Percentiles rank a stretch among this genome's conserved stretches.
Conservation (phyloP, 1,140 invertebrate species). For the Penaeus japonicus region DNA sequence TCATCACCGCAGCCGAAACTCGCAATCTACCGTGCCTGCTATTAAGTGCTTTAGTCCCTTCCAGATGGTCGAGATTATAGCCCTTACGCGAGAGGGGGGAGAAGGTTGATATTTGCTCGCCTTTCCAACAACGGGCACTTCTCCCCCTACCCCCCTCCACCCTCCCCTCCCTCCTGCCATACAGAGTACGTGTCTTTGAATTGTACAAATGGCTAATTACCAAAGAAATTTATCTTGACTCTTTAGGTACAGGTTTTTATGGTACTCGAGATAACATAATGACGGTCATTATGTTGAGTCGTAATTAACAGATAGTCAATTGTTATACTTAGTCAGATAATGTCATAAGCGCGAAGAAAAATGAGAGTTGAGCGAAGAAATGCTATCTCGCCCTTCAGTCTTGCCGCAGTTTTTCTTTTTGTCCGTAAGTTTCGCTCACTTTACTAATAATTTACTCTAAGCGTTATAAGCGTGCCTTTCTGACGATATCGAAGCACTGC, state of each 20-base stretch:
- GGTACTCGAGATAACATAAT: slow-evolving; percentile 35
- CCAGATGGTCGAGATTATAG: too few species aligned
- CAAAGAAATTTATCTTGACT: slow-evolving; percentile 36
- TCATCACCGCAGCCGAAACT: slow-evolving; percentile 13
- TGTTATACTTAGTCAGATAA: not conserved
- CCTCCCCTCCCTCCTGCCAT: not conserved
- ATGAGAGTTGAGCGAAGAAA: too few species aligned
- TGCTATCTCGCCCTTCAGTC: too few species aligned
- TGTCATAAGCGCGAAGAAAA: too few species aligned
- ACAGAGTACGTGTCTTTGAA: slow-evolving; percentile 46
- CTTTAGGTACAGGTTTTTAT: slow-evolving; percentile 37
- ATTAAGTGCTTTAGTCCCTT: not conserved
- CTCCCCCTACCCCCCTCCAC: not conserved
- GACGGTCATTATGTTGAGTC: slow-evolving; percentile 40
- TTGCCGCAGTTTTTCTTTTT: too few species aligned
- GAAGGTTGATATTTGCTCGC: too few species aligned
- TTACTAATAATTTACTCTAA: too few species aligned
- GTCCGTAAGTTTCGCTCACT: too few species aligned
- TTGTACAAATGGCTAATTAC: slow-evolving; percentile 54
- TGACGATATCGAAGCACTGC: too few species aligned
- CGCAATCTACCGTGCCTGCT: slow-evolving; percentile 41
- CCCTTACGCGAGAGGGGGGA: too few species aligned
- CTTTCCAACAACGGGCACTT: not conserved
- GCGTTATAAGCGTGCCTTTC: too few species aligned
- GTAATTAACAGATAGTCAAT: slow-evolving; percentile 50